Evolutionary conservation across 92 coral and sea anemone species (phyloP).

Genomic region (Siderastrea radians): DNA sequence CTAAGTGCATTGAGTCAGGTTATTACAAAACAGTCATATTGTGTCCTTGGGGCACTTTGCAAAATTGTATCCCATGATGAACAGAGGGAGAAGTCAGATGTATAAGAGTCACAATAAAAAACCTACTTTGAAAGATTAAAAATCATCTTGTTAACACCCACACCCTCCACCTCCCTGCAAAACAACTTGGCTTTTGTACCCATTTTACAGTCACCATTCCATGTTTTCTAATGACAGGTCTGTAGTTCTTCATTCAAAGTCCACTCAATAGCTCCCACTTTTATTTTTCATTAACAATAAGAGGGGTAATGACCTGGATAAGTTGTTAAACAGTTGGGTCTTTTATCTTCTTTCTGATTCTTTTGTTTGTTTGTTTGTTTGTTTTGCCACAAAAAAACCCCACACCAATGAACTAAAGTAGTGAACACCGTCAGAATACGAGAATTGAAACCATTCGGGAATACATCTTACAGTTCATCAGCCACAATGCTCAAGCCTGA

Average conservation of each 20-base stretch:
- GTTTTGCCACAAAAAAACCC: background rate
- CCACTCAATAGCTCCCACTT: background rate
- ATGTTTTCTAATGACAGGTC: background rate
- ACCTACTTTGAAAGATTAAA: background rate
- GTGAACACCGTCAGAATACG: background rate
- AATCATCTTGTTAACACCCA: background rate
- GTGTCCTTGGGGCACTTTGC: background rate
- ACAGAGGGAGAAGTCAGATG: conserved; percentile 1
- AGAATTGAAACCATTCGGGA: background rate
- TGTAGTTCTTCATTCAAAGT: conserved; percentile 4
- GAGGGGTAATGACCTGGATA: background rate
- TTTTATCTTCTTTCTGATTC: background rate
- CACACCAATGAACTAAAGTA: background rate
- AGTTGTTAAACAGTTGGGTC: too few relatives aligned
- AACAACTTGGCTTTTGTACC: conserved; percentile 2
- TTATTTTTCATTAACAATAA: background rate
- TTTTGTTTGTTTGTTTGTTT: background rate
- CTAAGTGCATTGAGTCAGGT: conserved; percentile 6
- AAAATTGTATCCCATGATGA: conserved; percentile 4
- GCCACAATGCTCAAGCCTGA: conserved; percentile 18
- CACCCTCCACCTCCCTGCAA: background rate
- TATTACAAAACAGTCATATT: background rate
- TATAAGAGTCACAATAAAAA: conserved; percentile 3
- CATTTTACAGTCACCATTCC: background rate
- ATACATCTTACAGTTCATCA: background rate